These are phyloP conservation scores for Salvelinus fontinalis DNA, from an alignment of 2,113 vertebrate genomes.

Conservation along the genomic window DNA sequence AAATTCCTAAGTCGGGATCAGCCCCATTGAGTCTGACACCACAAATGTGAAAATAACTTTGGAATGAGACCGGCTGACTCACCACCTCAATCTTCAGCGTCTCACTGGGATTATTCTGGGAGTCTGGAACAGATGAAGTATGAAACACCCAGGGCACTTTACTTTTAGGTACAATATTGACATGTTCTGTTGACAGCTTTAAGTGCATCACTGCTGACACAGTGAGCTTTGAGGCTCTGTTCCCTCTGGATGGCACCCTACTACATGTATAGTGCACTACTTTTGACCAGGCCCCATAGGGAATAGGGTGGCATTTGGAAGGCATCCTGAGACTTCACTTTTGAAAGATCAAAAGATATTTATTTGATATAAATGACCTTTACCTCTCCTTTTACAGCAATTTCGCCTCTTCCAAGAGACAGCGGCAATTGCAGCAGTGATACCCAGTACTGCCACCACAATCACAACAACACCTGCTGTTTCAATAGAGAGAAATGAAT, in stretches of 20 bases:
- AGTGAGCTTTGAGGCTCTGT: not conserved
- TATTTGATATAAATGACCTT: not conserved
- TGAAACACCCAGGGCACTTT: not conserved
- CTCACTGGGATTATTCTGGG: not conserved
- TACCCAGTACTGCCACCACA: not conserved
- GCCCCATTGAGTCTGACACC: not conserved
- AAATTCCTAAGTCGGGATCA: not conserved
- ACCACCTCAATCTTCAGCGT: conserved; percentile 33
- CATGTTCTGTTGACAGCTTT: not conserved
- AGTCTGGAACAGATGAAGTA: conserved; percentile 25
- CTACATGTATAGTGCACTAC: too few species aligned
- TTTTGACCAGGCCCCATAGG: too few species aligned
- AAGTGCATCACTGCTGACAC: not conserved
- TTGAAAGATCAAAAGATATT: not conserved
- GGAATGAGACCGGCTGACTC: conserved; percentile 13
- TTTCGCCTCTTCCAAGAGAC: not conserved
- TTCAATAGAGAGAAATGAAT: not conserved
- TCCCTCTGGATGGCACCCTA: too few species aligned
- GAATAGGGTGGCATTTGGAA: not conserved
- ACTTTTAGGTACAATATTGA: not conserved
- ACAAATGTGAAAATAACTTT: not conserved
- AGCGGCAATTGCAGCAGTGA: not conserved
- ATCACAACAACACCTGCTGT: not conserved
- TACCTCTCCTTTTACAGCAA: not conserved
- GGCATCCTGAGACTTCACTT: not conserved